Evolutionary conservation across 2,888 invertebrate species (phyloP), one percentile per base, ranked within the genome.

Genomic region (Lymantria monacha): DNA sequence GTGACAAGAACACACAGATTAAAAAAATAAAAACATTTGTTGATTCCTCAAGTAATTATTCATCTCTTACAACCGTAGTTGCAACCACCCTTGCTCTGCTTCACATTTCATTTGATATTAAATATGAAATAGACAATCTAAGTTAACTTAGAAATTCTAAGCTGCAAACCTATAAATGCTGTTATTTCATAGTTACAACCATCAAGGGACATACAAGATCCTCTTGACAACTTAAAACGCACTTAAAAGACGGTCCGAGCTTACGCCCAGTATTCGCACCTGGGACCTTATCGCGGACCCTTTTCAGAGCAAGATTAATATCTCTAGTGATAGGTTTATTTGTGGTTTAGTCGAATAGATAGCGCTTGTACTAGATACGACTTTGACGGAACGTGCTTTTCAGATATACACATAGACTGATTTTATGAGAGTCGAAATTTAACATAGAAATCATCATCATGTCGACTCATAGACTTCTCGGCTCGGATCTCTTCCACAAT

Each of bases 221-320:
- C 46, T 51, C 45, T 55, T 67, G 65, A 66, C 68, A 67, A 59
- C 46, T 64, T 59, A 52, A 67, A 66, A 59, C 58, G 46, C 43
- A 36, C 42, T 51, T 56, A 55, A 53, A 65, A 59, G 49, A 57
- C 48, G 60, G 51, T 37, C 41, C 42, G 54, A 37, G 53, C 53
- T 55, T 63, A 50, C 44, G 43, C 11, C 50, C 33, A 49, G 44
- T 49, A 7, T 51, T 51, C 42, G 48, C 65, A 66, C 68, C 65
- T 66, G 65, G 43, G 61, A 38, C 53, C 51, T 55, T 55, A 61
- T 52, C 51, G 48, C 49, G 44, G 50, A 66, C 65, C 68, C 65
- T 68, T 56, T 59, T 68, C 69, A 66, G 55, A 56, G 37, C 22
- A 49, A 60, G 61, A 67, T 64, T 67, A 67, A 67, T 67, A 67